A percentile compares a stretch with the other conserved stretches of the same genome.
Conservation (phyloP, 2,797 vertebrate species). For the Melanotaenia maccullochi region DNA sequence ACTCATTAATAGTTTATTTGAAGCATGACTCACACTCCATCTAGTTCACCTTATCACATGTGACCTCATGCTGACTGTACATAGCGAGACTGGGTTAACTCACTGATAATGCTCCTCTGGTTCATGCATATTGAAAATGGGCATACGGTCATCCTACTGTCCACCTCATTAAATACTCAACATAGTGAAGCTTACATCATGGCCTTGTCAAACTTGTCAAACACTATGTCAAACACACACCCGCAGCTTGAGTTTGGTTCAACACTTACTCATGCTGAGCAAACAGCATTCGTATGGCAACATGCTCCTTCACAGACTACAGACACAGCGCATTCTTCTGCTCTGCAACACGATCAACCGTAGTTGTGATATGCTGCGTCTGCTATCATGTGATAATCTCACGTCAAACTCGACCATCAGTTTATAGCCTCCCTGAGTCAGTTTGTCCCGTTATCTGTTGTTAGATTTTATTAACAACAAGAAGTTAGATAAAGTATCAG, state of each 20-base stretch:
- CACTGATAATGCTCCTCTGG: constrained; percentile 1
- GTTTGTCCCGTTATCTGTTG: not conserved
- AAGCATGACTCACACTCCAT: constrained; percentile 1
- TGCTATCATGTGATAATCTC: constrained; percentile 30
- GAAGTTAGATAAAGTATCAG: not conserved
- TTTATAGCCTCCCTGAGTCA: not conserved
- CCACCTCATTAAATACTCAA: constrained; percentile 53
- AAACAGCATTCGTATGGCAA: constrained; percentile 58
- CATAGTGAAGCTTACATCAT: constrained; percentile 66
- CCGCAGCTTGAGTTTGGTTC: constrained; percentile 69
- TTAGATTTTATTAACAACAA: not conserved
- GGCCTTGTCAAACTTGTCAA: constrained; percentile 19
- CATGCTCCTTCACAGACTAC: constrained; percentile 54
- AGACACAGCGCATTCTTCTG: constrained; percentile 63
- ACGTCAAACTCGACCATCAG: not conserved
- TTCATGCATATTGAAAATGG: constrained; percentile 7
- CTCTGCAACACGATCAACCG: constrained; percentile 48
- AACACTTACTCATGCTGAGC: constrained; percentile 71
- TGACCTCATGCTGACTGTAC: not conserved
- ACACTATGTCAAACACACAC: constrained; percentile 53
- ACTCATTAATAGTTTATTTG: constrained; percentile 11
- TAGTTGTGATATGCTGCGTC: constrained; percentile 42
- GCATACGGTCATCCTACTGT: constrained; percentile 33
- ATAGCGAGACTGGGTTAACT: constrained; percentile 6
- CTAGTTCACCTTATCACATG: not conserved